Conservation (phyloP, 2,888 invertebrate genomes). For the Oasisia sp. region DNA sequence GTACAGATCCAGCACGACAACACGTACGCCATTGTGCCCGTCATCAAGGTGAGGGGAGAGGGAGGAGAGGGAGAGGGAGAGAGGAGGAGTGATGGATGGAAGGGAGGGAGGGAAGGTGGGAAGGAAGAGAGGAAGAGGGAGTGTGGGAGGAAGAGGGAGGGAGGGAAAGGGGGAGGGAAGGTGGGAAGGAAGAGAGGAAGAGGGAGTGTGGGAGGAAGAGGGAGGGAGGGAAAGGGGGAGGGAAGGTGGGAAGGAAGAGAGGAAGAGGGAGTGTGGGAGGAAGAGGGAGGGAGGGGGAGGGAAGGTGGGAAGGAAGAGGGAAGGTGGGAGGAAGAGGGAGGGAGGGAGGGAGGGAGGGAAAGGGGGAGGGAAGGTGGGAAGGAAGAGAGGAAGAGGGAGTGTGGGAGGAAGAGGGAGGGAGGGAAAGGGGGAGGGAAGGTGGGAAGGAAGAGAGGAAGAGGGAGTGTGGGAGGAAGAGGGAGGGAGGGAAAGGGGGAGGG, state of each 20-base stretch:
- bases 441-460: no score
- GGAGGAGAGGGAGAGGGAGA: not conserved
- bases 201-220: not conserved
- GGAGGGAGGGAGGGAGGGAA: constrained; percentile 24
- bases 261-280: not conserved
- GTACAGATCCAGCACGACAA: constrained; percentile 45
- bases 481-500: no score
- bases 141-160: not conserved
- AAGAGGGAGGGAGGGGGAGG: no score
- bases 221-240: not conserved
- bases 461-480: no score
- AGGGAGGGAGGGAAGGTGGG: not conserved
- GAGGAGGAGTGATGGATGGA: not conserved
- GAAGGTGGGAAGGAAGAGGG: no score
- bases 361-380: constrained; percentile 21
- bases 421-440: no score
- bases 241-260: not conserved
- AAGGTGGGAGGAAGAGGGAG: no score
- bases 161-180: constrained; percentile 39
- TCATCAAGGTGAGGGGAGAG: constrained; percentile 81
- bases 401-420: no score
- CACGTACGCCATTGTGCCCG: constrained; percentile 75
- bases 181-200: constrained; percentile 72
- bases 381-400: constrained; percentile 19
- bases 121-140: no score